phyloP scores from a whole-genome alignment of 2,888 invertebrate species.

The Clunio marinus region DNA sequence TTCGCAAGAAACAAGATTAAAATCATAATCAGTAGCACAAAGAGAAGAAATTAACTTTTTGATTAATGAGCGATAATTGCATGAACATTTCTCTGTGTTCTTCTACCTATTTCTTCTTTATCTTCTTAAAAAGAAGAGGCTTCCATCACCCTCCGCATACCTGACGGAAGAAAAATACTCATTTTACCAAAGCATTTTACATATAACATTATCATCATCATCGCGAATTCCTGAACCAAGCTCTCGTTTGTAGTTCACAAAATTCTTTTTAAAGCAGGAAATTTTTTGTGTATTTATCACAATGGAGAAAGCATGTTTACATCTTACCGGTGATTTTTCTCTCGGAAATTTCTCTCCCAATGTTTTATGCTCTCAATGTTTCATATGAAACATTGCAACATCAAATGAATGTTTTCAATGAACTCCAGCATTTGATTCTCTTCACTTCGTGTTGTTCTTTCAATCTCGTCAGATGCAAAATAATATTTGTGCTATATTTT shows the following conservation, averaged over 20 bases:
- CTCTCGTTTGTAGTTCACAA: background rate
- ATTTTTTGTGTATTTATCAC: background rate
- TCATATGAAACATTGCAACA: background rate
- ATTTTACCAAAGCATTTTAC: background rate
- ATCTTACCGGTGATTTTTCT: background rate
- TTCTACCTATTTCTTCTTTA: background rate
- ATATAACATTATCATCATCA: background rate
- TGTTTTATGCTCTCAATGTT: background rate
- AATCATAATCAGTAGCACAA: background rate
- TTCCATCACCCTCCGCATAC: background rate
- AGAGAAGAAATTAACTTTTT: background rate
- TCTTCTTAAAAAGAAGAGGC: background rate
- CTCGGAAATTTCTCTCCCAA: background rate
- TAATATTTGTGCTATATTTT: slow-evolving; percentile 3
- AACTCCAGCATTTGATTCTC: background rate
- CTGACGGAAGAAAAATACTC: background rate
- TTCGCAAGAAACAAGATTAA: background rate
- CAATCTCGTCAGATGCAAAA: slow-evolving; percentile 8
- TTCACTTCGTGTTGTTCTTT: background rate
- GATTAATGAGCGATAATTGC: slow-evolving; percentile 15
- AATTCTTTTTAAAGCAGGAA: background rate
- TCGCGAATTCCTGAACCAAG: background rate
- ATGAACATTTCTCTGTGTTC: background rate
- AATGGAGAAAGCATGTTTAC: background rate
- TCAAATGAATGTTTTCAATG: background rate